Evolutionary conservation across 1,140 invertebrate genomes (phyloP), one percentile per base, ranked within the genome.

Genomic region (Gyrodactylus salaris): DNA sequence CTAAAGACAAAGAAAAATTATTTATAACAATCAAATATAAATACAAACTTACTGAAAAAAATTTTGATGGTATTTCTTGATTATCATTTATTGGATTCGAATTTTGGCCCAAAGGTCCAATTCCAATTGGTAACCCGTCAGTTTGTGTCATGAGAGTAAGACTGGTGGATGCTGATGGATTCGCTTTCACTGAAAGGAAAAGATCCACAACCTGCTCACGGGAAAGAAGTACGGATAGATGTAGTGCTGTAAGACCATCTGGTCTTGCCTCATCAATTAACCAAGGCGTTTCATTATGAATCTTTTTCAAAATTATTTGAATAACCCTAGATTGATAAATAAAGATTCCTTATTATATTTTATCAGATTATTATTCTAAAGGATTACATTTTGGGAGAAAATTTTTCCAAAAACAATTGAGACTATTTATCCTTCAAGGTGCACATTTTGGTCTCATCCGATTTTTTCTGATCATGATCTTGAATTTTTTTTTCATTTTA

Each of bases 221-320:
- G 82, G 95, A 95, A 82, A 96, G 96, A 1, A 96, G 85, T 0
- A 90, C 89, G 0, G 91, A 91, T 76, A 96, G 84, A 81, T 96
- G 91, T 20, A 96, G 83, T 0, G 91, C 90, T 0, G 91, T 95
- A 82, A 94, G 95, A 0, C 92, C 92, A 79, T 97, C 92, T 79
- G 95, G 91, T 81, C 96, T 96, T 78, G 92, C 92, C 79, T 96
- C 91, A 81, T 96, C 91, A 25, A 95, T 91, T 77, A 96, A 88
- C 92, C 92, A 97, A n/a, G 34, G 34, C 34, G n/a, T 54, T 54
- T 54, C 7, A 54, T n/a, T 54, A 16, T 54, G 34, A 24, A 54
- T 54, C n/a, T 7, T 54, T n/a, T 54, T 54, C 34, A 54, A 54
- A n/a, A 54, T 54, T 16, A 54, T n/a, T n/a, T 54, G 7, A 7